Percentiles rank a stretch among this genome's conserved stretches.
Evolutionary conservation across 2,888 invertebrate species (phyloP).

Genomic region (Heliothis peltigera): DNA sequence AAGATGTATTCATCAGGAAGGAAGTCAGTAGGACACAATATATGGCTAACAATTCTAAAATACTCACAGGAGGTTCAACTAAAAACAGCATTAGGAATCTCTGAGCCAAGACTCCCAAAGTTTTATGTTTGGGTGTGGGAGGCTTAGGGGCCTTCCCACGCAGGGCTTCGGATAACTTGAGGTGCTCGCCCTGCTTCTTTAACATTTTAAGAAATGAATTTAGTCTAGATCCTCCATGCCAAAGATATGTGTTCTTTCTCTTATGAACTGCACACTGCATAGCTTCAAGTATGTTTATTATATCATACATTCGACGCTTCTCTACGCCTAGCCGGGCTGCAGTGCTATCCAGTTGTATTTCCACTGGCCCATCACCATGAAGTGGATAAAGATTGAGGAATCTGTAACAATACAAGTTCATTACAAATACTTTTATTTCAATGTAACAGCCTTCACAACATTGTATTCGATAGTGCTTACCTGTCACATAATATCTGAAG

Average conservation of each 20-base stretch:
- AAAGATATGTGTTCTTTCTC: slow-evolving; percentile 92
- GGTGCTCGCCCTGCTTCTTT: slow-evolving; percentile 89
- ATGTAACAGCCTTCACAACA: slow-evolving; percentile 1
- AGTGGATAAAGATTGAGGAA: slow-evolving; percentile 90
- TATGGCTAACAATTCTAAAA: background rate
- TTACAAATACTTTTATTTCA: background rate
- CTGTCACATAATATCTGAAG: slow-evolving; percentile 91
- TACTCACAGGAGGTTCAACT: slow-evolving; percentile 91
- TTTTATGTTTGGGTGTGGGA: slow-evolving; percentile 91
- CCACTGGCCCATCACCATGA: slow-evolving; percentile 84
- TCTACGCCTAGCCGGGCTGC: slow-evolving; percentile 91
- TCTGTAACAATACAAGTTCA: slow-evolving; percentile 72
- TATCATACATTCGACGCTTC: slow-evolving; percentile 93
- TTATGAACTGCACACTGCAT: slow-evolving; percentile 92
- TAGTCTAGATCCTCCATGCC: slow-evolving; percentile 92
- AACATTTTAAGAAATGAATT: slow-evolving; percentile 90
- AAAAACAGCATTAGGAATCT: slow-evolving; percentile 93
- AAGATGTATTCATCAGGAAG: too few relatives aligned
- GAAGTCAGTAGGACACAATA: too few relatives aligned
- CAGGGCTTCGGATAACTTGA: slow-evolving; percentile 88
- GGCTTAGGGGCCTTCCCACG: slow-evolving; percentile 85
- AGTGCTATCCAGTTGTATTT: slow-evolving; percentile 91
- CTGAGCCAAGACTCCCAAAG: slow-evolving; percentile 92
- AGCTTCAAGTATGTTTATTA: slow-evolving; percentile 93
- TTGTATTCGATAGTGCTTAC: slow-evolving; percentile 71